These are phyloP conservation scores for Anas platyrhynchos DNA, from an alignment of 2,113 vertebrate species.

Conservation along the genomic window DNA sequence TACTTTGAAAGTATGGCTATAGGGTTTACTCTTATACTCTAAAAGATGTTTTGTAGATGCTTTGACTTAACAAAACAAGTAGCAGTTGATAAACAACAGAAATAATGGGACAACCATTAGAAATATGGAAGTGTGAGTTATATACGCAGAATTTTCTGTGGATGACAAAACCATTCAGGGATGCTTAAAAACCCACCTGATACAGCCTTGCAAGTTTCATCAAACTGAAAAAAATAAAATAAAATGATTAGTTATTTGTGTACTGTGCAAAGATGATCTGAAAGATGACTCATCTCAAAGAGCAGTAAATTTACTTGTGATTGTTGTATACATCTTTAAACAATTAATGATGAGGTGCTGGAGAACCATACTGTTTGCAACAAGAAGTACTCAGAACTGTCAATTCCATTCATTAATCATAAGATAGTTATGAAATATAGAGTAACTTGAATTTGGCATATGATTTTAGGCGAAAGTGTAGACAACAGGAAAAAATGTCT, in stretches of 20 bases:
- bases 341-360: background rate
- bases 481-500: background rate
- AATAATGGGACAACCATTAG: background rate
- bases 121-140: background rate
- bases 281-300: background rate
- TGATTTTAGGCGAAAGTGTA: background rate
- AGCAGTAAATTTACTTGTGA: background rate
- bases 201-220: background rate
- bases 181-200: background rate
- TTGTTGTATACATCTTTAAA: background rate
- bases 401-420: background rate
- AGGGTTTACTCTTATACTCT: accelerated
- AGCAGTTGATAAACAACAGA: background rate
- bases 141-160: background rate
- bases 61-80: background rate
- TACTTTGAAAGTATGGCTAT: background rate
- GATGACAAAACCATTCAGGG: background rate
- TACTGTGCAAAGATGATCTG: background rate
- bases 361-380: background rate
- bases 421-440: background rate
- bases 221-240: background rate
- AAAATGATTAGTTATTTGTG: background rate
- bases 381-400: background rate
- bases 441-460: background rate
- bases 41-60: background rate